Percentiles rank a stretch among this genome's conserved stretches.
phyloP scores from a whole-genome alignment of 2,888 invertebrate genomes.

The Andrena flavipes region DNA sequence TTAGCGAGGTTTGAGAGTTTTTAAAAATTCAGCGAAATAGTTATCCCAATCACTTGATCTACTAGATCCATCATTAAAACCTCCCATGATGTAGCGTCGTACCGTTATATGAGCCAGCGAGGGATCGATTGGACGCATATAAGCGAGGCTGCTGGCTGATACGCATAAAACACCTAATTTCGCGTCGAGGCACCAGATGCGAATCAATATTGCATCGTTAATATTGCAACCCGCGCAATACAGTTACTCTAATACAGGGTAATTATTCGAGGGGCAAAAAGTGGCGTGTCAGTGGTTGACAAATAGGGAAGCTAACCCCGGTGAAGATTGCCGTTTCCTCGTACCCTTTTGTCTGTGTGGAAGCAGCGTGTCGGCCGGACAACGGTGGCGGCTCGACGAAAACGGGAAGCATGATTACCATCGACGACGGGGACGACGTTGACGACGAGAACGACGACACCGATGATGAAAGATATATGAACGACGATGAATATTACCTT shows the following conservation, averaged over 20 bases:
- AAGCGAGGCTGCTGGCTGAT: constrained; percentile 2
- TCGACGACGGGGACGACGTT: constrained; percentile 30
- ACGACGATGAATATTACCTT: constrained; percentile 62
- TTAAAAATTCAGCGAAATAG: neutral
- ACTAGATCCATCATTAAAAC: constrained; percentile 29
- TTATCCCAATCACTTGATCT: neutral
- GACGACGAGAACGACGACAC: constrained; percentile 36
- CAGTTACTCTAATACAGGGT: constrained; percentile 32
- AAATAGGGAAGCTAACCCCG: constrained; percentile 3
- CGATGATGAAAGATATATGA: constrained; percentile 61
- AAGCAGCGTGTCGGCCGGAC: neutral
- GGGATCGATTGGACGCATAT: neutral
- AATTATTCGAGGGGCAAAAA: constrained; percentile 18
- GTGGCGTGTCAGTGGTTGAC: constrained; percentile 29
- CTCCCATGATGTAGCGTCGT: neutral
- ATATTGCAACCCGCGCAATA: constrained; percentile 3
- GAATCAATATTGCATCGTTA: constrained; percentile 27
- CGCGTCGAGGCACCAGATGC: neutral
- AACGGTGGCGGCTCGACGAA: constrained; percentile 23
- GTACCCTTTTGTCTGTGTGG: neutral
- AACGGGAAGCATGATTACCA: constrained; percentile 33
- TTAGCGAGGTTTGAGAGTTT: no score
- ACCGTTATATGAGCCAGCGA: constrained; percentile 26
- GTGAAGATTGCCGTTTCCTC: neutral
- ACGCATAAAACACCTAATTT: constrained; percentile 34